Base-by-base conservation (phyloP, 2,888 invertebrate species). In the Cistogaster globosa region DNA sequence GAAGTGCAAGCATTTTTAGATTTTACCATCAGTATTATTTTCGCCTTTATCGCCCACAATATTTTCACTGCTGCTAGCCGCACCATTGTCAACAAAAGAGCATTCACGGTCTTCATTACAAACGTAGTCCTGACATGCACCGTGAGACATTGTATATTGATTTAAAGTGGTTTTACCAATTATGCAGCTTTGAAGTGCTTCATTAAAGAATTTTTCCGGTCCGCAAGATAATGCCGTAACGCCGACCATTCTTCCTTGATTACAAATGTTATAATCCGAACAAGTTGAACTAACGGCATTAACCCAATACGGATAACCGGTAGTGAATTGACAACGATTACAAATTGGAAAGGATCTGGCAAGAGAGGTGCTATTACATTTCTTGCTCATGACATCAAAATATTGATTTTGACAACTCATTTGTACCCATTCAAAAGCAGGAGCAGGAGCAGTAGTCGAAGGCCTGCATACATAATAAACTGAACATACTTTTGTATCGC, bases 311-410 rank as follows among this genome's bases (percentile, higher is more conserved):
- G 81, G n/a, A 38, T 11, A 12, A n/a, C 20, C 42, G 0, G 32
- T 76, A 3, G 86, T 80, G 42, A 57, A 86, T 42, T 88, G 82
- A 45, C 89, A 89, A 38, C 89, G 88, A 67, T 89, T 69, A 69
- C 89, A 89, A 8, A 81, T 62, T 11, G 71, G 62, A 0, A 58
- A 18, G 0, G 88, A 42, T 18, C 42, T 72, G 9, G 87, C 89
- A 45, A 87, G 2, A 20, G 55, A 8, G 69, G 78, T 57, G 14
- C 53, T 1, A 7, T 0, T 4, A 58, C 83, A 83, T 0, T 3
- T 0, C 0, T 63, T 12, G 6, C 2, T 38, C 9, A 74, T 42
- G 9, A 68, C 68, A 51, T 83, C 78, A 22, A 18, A 83, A 38
- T 58, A 83, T 62, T 74, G 55, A 48, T 62, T 53, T 1, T 5